Conservation (phyloP, 2,797 vertebrate genomes). For the Erpetoichthys calabaricus region DNA sequence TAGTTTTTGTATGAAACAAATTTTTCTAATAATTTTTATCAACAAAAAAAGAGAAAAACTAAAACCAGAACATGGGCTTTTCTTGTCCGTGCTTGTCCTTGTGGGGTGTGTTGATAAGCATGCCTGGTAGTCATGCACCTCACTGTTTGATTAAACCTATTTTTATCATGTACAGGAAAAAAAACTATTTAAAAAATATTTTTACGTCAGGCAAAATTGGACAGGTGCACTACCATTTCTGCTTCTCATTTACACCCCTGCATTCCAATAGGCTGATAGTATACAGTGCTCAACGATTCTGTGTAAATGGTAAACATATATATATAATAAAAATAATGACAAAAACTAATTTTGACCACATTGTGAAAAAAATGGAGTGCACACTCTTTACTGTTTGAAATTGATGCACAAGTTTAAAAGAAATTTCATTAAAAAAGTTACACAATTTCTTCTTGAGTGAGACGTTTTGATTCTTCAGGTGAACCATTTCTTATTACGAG, state of each 20-base stretch:
- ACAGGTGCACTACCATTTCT: conserved; percentile 62
- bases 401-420: conserved; percentile 75
- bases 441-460: conserved; percentile 31
- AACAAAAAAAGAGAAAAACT: conserved; percentile 43
- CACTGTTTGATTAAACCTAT: conserved; percentile 86
- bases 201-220: conserved; percentile 78
- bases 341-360: conserved; percentile 79
- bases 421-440: conserved; percentile 56
- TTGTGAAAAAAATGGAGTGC: conserved; percentile 85
- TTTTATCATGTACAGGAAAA: conserved; percentile 93
- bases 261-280: conserved; percentile 66
- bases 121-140: conserved; percentile 64
- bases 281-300: conserved; percentile 71
- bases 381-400: conserved; percentile 91
- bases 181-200: conserved; percentile 86
- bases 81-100: conserved; percentile 19
- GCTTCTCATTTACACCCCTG: conserved; percentile 70
- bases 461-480: conserved; percentile 17
- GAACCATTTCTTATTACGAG: too few species aligned
- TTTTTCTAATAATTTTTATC: conserved; percentile 99
- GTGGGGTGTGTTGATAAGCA: conserved; percentile 60
- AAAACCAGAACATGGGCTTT: conserved; percentile 44
- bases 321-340: conserved; percentile 47
- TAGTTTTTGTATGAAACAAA: conserved; percentile 93
- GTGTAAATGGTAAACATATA: conserved; percentile 74